Base-by-base conservation (phyloP, 1,140 invertebrate genomes). In the Cardiocondyla obscurior region DNA sequence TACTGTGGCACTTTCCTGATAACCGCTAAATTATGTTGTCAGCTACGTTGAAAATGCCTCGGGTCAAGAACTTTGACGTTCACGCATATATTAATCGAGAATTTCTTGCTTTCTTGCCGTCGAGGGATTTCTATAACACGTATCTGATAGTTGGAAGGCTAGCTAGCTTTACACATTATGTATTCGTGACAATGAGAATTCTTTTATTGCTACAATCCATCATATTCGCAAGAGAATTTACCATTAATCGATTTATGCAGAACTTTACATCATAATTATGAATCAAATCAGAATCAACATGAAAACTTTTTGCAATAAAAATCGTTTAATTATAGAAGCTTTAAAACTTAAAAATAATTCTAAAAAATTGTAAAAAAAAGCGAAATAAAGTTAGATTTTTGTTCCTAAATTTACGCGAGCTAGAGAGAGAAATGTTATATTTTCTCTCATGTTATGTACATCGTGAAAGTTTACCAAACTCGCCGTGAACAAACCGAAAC, bases 41-140 rank as follows among this genome's bases (percentile, higher is more conserved):
- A 25, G 22, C n/a, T 53, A 51, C n/a, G 19, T 53, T 19, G 19
- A 53, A 33, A 70, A 30, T 46, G n/a, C 7, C 7, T 51, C 33
- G 28, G 28, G 33, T 58, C 51, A 51, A 28, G 30, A 73, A 73
- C 69, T 57, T 73, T 58, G 3, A 53, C 33, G 30, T 70, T 46
- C 22, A 57, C 69, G 16, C 51, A 36, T 73, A 57, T 39, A 73
- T 58, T 73, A 73, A 58, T 30, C 42, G 12, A 44, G 16, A 25
- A 49, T 49, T 69, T 69, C 16, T 73, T 42, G 51, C 33, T 10
- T 42, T 73, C 8, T 46, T n/a, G 14, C 14, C 44, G 14, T 49
- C 36, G 36, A 25, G 8, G 39, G 2, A 4, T 10, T 42, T 10
- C 19, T 33, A 62, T 62, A 62, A 55, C 16, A 14, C 57, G 33